phyloP scores from a whole-genome alignment of 2,797 vertebrate species.

The Squalus acanthias region DNA sequence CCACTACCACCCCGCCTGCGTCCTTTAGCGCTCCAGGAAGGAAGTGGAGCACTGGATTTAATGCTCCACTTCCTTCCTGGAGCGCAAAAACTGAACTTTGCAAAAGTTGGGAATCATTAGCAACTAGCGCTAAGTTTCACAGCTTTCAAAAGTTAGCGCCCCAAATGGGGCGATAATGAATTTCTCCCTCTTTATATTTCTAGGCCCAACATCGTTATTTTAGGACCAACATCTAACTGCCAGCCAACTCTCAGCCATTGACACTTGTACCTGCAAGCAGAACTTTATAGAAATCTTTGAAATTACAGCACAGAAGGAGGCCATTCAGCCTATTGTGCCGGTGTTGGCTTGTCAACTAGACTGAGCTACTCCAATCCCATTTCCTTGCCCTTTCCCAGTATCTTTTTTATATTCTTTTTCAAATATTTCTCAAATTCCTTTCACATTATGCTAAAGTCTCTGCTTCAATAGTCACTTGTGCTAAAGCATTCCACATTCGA shows the following conservation, averaged over 20 bases:
- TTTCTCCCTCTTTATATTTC: background rate
- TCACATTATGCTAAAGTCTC: background rate
- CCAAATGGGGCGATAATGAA: no score
- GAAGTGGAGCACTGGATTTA: no score
- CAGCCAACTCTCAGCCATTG: background rate
- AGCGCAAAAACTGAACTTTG: no score
- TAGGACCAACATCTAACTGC: background rate
- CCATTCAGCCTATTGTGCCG: no score
- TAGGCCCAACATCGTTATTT: background rate
- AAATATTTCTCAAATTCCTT: background rate
- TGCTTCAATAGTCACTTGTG: background rate
- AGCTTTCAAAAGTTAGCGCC: no score
- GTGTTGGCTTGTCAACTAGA: no score
- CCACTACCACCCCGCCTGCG: no score
- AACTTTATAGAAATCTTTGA: background rate
- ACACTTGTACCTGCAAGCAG: background rate
- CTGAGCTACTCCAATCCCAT: background rate
- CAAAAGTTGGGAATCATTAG: no score
- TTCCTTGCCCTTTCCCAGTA: background rate
- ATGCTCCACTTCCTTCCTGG: no score
- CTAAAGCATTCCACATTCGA: background rate
- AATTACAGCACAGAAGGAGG: no score
- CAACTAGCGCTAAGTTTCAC: no score
- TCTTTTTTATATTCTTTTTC: background rate
- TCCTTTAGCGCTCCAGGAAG: no score